These are phyloP conservation scores for Drosophila leontia DNA, from an alignment of 1,140 invertebrate species.

Conservation along the genomic window DNA sequence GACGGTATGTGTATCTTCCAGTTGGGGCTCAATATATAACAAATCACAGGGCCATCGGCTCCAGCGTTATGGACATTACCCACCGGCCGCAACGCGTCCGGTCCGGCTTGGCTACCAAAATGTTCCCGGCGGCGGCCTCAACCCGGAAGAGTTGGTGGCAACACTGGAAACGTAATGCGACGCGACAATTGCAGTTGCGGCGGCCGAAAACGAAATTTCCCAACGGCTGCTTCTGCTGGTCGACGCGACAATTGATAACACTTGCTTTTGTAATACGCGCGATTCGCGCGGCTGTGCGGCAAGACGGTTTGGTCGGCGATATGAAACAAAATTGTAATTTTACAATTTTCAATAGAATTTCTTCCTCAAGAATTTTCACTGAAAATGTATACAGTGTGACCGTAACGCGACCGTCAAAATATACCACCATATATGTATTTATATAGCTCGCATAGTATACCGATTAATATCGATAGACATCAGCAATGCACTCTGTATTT, in stretches of 20 bases:
- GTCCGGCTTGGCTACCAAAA: slow-evolving; percentile 16
- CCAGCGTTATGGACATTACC: slow-evolving; percentile 24
- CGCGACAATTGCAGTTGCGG: slow-evolving; percentile 61
- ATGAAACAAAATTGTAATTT: slow-evolving; percentile 1
- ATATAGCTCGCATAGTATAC: neutral
- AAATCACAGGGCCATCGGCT: slow-evolving; percentile 3
- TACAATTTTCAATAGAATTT: slow-evolving; percentile 23
- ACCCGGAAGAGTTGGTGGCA: slow-evolving; percentile 52
- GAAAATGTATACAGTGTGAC: slow-evolving; percentile 14
- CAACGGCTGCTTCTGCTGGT: neutral
- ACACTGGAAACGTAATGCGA: slow-evolving; percentile 68
- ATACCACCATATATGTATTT: neutral
- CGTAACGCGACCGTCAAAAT: neutral
- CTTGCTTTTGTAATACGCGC: neutral
- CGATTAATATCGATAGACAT: slow-evolving; percentile 3
- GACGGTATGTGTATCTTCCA: neutral
- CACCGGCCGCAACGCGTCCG: slow-evolving; percentile 16
- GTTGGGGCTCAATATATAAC: neutral
- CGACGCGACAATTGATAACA: slow-evolving; percentile 15
- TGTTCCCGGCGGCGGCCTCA: slow-evolving; percentile 24
- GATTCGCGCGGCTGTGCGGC: slow-evolving; percentile 5
- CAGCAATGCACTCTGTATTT: neutral
- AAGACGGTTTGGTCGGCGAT: slow-evolving; percentile 2
- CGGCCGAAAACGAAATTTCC: slow-evolving; percentile 18
- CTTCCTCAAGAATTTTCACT: slow-evolving; percentile 61